Base-by-base conservation (phyloP, 1,140 invertebrate genomes). In the Drosophila equinoxialis region DNA sequence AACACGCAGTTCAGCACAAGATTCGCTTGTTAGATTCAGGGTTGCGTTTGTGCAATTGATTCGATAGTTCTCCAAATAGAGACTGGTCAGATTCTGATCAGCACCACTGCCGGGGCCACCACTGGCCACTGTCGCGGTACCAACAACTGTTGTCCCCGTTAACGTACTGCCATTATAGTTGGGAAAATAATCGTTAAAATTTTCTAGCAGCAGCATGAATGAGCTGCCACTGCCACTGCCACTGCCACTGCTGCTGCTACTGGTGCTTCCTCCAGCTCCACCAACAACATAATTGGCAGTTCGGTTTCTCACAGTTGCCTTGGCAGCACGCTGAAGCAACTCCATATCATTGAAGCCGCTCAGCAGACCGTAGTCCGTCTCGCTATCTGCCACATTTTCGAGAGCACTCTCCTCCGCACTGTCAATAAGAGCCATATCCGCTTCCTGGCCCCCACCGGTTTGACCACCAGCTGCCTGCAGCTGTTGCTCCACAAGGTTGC, bases 141-240 rank as follows among this genome's bases (percentile, higher is more conserved):
- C 39, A 33, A 67, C 65, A 35, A 65, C 72, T 58, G 73, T 75
- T 68, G 87, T 84, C 42, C 86, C 91, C 74, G 86, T 72, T 68
- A 83, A 71, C 75, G 72, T 79, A 71, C 74, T 86, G 13, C 91
- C 90, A 64, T 92, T 92, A 57, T 90, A 92, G 77, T 92, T 93
- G 57, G 94, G 94, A 87, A 94, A 94, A 79, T 94, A 94, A 87
- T 94, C 94, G 84, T 94, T 94, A 84, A 94, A 94, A 81, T 94
- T 94, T 71, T 94, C 94, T 0, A 94, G 92, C 58, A 94, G 81
- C 92, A 93, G 93, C 92, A 94, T 93, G 61, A 94, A 93, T 37
- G 91, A 92, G 78, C 93, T 94, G 71, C 87, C 92, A 58, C 86
- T 74, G 6, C 66, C 65, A 4, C 54, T 61, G 6, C 66, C 65